Evolutionary conservation across 2,113 vertebrate species (phyloP).

Genomic region (Toxostoma redivivum): DNA sequence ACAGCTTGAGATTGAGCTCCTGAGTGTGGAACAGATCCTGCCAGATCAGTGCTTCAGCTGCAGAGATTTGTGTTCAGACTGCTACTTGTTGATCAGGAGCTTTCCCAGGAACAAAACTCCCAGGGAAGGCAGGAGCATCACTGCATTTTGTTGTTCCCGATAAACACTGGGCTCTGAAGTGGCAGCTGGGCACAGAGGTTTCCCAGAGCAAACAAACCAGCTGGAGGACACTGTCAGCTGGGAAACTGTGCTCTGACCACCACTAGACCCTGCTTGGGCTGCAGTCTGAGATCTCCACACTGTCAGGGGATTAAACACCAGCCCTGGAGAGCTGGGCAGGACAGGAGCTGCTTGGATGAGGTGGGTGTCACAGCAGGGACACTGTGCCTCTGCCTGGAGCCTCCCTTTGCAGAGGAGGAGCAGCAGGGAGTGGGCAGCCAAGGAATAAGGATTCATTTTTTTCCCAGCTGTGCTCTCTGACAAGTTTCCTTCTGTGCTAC

Average conservation of each 20-base stretch:
- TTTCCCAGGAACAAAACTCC: neutral
- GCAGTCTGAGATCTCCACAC: neutral
- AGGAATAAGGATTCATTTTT: neutral
- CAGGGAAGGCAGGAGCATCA: neutral
- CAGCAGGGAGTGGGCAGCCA: neutral
- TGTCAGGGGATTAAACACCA: neutral
- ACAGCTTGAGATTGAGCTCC: neutral
- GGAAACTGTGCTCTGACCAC: neutral
- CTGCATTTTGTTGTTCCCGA: neutral
- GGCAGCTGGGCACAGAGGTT: neutral
- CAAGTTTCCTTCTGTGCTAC: neutral
- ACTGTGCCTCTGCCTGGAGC: neutral
- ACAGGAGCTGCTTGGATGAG: neutral
- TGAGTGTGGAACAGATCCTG: neutral
- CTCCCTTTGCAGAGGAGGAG: neutral
- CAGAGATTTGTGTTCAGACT: neutral
- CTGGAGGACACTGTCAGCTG: neutral
- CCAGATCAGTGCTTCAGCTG: neutral
- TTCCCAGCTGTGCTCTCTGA: neutral
- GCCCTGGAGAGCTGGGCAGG: neutral
- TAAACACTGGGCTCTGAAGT: rapidly evolving
- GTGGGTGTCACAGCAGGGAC: neutral
- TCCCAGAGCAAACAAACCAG: neutral
- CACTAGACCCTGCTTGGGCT: neutral
- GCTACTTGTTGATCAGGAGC: neutral